Evolutionary conservation across 1,140 invertebrate genomes (phyloP).

Genomic region (Pseudomyrmex flavicornis): DNA sequence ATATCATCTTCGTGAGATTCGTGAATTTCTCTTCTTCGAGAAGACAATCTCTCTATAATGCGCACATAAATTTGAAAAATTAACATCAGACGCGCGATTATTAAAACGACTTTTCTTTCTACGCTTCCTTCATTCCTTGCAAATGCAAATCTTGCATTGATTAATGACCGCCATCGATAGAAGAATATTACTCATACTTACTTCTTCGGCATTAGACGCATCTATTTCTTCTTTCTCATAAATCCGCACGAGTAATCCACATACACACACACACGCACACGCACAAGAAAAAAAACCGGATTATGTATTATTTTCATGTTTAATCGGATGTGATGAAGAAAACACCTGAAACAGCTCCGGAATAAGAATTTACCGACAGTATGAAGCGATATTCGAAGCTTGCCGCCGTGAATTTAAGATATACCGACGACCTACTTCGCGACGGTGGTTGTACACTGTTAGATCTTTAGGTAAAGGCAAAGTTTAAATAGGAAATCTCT

Average conservation of each 20-base stretch:
- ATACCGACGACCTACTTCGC: slow-evolving; percentile 13
- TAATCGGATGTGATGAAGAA: neutral
- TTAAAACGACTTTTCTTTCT: neutral
- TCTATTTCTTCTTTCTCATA: neutral
- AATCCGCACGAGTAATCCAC: neutral
- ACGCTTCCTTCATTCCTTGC: neutral
- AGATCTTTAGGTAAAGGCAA: neutral
- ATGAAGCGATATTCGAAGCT: neutral
- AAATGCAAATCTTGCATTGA: neutral
- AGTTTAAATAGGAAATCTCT: slow-evolving; percentile 35
- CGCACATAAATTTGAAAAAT: neutral
- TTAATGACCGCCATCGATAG: slow-evolving; percentile 8
- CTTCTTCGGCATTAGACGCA: neutral
- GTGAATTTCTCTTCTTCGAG: no score
- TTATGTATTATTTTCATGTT: neutral
- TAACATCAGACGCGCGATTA: neutral
- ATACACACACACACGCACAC: neutral
- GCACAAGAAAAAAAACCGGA: neutral
- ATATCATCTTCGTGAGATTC: no score
- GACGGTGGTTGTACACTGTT: neutral
- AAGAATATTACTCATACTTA: neutral
- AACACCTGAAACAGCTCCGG: neutral
- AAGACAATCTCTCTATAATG: no score
- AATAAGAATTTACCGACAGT: neutral
- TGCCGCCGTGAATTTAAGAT: neutral